Conservation (phyloP, 2,113 vertebrate species). For the Sylvietta virens region DNA sequence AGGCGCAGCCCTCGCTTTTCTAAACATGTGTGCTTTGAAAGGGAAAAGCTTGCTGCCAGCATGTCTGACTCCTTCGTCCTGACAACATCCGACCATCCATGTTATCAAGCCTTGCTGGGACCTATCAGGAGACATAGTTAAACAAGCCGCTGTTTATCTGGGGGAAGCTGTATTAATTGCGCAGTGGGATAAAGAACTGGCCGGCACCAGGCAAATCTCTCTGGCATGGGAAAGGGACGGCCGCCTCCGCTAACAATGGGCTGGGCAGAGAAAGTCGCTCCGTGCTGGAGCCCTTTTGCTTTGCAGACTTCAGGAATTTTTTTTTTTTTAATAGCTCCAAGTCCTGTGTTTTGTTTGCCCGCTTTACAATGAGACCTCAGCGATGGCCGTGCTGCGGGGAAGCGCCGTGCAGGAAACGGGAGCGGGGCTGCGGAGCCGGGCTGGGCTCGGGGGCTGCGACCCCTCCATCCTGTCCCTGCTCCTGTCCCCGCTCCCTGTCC, state of each 20-base stretch:
- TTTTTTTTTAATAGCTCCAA: neutral
- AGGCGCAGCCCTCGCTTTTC: constrained; percentile 65
- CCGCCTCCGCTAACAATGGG: constrained; percentile 73
- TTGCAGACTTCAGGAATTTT: neutral
- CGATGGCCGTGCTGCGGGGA: neutral
- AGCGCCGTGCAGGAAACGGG: neutral
- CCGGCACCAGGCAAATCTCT: constrained; percentile 85
- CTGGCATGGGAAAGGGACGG: constrained; percentile 77
- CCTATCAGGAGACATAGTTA: constrained; percentile 79
- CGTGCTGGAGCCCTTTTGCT: neutral
- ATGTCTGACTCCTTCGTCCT: constrained; percentile 84
- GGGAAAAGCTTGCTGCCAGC: constrained; percentile 79
- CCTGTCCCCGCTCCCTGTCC: fast-evolving
- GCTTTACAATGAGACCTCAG: neutral
- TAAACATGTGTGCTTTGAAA: constrained; percentile 74
- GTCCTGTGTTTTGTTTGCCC: constrained; percentile 29
- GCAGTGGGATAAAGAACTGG: constrained; percentile 74
- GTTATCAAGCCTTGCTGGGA: constrained; percentile 85
- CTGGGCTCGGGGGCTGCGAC: constrained; percentile 3
- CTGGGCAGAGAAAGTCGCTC: constrained; percentile 14
- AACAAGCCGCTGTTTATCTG: constrained; percentile 89
- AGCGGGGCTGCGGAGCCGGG: neutral
- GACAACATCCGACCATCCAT: constrained; percentile 79
- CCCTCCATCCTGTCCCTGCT: neutral
- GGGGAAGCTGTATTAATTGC: constrained; percentile 80